Conservation (phyloP, 2,888 invertebrate species). For the Orchesellides sinensis region DNA sequence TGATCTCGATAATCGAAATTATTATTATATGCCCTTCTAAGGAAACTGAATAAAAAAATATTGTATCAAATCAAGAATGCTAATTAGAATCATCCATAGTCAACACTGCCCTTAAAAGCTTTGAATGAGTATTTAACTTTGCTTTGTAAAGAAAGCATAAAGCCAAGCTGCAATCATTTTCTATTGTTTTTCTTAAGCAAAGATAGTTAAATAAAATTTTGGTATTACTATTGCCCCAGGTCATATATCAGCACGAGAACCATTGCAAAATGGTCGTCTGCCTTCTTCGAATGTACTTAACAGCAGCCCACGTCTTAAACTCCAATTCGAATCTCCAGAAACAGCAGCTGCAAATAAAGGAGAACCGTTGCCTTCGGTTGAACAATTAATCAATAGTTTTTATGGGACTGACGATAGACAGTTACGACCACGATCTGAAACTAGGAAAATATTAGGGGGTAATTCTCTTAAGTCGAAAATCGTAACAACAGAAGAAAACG, state of each 20-base stretch:
- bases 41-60: too few relatives aligned
- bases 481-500: too few relatives aligned
- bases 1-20: background rate
- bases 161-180: background rate
- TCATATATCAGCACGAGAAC: conserved; percentile 19
- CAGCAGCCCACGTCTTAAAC: background rate
- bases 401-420: conserved; percentile 32
- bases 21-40: background rate
- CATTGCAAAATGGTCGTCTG: conserved; percentile 19
- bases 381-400: conserved; percentile 47
- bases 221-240: conserved; percentile 52
- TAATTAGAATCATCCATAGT: background rate
- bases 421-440: conserved; percentile 28
- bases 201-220: conserved; percentile 22
- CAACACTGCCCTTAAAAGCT: too few relatives aligned
- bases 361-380: conserved; percentile 19
- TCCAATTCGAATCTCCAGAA: background rate
- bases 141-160: too few relatives aligned
- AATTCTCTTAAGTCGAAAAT: too few relatives aligned
- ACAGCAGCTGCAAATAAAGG: background rate
- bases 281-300: too few relatives aligned
- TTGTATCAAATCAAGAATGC: conserved; percentile 11
- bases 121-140: too few relatives aligned
- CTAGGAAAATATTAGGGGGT: too few relatives aligned
- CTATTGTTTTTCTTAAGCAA: background rate